Conservation (phyloP, 2,113 vertebrate species). For the Lates calcarifer region DNA sequence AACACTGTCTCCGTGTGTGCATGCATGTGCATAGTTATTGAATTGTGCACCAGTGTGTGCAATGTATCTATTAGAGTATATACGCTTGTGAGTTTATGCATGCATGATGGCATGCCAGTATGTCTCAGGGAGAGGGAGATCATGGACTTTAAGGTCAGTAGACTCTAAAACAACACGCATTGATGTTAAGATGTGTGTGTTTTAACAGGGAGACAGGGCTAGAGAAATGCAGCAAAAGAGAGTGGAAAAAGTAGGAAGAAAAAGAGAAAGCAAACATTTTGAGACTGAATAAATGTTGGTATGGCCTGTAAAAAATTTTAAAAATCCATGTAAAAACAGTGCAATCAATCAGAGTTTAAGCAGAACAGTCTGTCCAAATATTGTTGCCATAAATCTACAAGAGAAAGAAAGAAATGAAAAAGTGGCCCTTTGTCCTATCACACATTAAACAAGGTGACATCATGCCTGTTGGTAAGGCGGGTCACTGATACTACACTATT, state of each 20-base stretch:
- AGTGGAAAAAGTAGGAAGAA: background rate
- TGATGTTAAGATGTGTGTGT: constrained; percentile 35
- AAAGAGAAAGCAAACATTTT: background rate
- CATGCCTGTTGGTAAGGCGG: constrained; percentile 58
- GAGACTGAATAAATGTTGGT: background rate
- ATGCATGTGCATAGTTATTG: constrained; percentile 56
- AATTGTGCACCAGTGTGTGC: constrained; percentile 45
- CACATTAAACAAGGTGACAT: constrained; percentile 64
- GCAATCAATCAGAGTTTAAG: background rate
- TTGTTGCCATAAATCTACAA: background rate
- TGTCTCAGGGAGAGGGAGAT: background rate
- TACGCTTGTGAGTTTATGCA: constrained; percentile 30
- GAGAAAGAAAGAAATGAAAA: background rate
- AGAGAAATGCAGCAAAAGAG: background rate
- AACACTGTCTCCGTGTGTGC: constrained; percentile 61
- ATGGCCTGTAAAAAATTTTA: background rate
- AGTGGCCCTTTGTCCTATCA: constrained; percentile 46
- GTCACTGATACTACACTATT: constrained; percentile 73
- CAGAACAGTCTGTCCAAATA: background rate
- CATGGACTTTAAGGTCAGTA: background rate
- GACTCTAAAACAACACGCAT: background rate
- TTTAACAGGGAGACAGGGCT: background rate
- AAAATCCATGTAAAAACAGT: constrained; percentile 1
- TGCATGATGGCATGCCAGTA: constrained; percentile 20
- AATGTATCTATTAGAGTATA: constrained; percentile 33